Evolutionary conservation across 2,797 vertebrate species (phyloP), one percentile per base, ranked within the genome.

Genomic region (Scarus forsteni): DNA sequence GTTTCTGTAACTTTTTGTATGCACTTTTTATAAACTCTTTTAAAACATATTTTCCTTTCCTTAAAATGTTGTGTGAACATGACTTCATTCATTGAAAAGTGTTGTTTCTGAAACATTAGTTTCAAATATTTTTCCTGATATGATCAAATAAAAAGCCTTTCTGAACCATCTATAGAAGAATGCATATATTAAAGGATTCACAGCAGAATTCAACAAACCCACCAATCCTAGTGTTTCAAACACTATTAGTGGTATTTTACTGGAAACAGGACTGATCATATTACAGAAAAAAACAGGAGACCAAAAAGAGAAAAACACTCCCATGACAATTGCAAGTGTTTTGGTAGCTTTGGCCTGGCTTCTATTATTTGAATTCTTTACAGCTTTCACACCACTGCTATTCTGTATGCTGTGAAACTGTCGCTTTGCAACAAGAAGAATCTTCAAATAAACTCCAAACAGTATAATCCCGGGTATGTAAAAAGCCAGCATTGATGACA

Each of bases 151-250:
- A 45, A 91, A 80, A 6, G 88, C 86, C 19, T 88, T 85, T 60
- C 83, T 84, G 66, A 90, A 90, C 88, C 88, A 89, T 40, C 79
- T 84, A 46, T 91, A 90, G 66, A 89, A 91, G 10, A 89, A 90
- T 12, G 81, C 83, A 43, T 91, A 90, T 27, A 91, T 79, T 13
- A 91, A 57, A 38, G 89, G 89, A 27, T 91, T 90, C 7, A 83
- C 66, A 1, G 85, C 83, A 1, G 89, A 91, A 55, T 91, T 91
- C 11, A 89, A 59, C 45, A 84, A 91, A 9, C 85, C 88, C 0
- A 90, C 15, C 87, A 86, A 91, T 7, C 77, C 40, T 10, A 90
- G 53, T 2, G 75, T 61, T 35, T 80, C 75, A 18, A 77, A 81
- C 34, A 89, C 2, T 6, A 16, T 5, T 3, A 67, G 60, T 12